Conservation (phyloP, 2,888 invertebrate genomes). For the Clivina fossor region DNA sequence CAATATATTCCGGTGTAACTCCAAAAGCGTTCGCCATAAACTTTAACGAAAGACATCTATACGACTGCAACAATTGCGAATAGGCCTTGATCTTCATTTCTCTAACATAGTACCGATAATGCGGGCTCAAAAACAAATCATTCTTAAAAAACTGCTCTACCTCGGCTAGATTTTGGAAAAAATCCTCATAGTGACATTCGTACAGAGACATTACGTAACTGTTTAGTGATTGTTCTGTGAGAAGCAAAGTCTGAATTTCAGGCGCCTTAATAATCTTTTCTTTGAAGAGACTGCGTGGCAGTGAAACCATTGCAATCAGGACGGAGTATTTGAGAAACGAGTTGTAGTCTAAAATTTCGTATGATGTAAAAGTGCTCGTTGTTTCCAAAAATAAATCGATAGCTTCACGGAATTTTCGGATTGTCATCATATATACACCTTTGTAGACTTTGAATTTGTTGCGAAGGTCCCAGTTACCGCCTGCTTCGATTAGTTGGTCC, state of each 20-base stretch:
- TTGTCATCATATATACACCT: constrained; percentile 67
- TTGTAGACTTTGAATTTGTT: constrained; percentile 70
- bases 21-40: constrained; percentile 73
- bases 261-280: constrained; percentile 53
- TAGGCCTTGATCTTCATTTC: constrained; percentile 74
- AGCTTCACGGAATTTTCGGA: constrained; percentile 67
- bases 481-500: constrained; percentile 45
- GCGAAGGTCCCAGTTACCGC: constrained; percentile 72
- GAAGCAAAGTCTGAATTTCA: constrained; percentile 81
- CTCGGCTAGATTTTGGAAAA: constrained; percentile 58
- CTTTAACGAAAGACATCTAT: constrained; percentile 64
- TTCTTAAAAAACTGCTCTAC: constrained; percentile 57
- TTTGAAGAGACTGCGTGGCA: constrained; percentile 50
- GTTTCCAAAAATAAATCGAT: constrained; percentile 67
- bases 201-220: constrained; percentile 65
- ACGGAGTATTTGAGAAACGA: constrained; percentile 54
- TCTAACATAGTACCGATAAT: constrained; percentile 68
- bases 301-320: constrained; percentile 50
- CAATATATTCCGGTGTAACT: constrained; percentile 67
- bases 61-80: constrained; percentile 69
- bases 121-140: constrained; percentile 65
- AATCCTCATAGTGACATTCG: constrained; percentile 68
- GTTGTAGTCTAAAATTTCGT: constrained; percentile 70
- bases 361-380: constrained; percentile 73
- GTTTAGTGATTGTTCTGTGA: constrained; percentile 66